Evolutionary conservation across 2,888 invertebrate genomes (phyloP).

Genomic region (Ligdia adustata): DNA sequence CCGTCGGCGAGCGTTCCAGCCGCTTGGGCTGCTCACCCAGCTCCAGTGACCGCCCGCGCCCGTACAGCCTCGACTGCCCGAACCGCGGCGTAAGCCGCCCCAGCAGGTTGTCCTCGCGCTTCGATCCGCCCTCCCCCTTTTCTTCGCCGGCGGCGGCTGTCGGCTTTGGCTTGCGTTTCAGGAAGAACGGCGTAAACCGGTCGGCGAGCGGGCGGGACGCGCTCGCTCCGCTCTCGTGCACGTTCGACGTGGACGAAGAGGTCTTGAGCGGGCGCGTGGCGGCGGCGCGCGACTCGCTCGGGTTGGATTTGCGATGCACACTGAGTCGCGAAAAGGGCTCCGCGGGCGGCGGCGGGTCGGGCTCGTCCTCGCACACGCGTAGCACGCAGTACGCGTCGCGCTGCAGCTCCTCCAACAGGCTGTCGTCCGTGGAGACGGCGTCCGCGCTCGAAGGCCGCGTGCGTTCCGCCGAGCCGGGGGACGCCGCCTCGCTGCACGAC

Average conservation of each 20-base stretch:
- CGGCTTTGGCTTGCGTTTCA: constrained; percentile 72
- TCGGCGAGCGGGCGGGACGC: constrained; percentile 69
- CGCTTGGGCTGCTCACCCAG: constrained; percentile 58
- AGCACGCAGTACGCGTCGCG: constrained; percentile 71
- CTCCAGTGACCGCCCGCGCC: constrained; percentile 74
- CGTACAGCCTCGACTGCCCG: constrained; percentile 71
- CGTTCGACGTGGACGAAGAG: constrained; percentile 76
- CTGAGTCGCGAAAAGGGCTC: constrained; percentile 71
- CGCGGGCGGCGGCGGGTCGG: constrained; percentile 36
- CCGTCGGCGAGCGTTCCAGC: constrained; percentile 73
- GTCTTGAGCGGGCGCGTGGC: constrained; percentile 63
- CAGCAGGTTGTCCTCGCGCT: constrained; percentile 72
- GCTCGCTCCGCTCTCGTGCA: constrained; percentile 65
- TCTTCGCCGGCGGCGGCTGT: constrained; percentile 58
- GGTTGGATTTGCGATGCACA: constrained; percentile 76
- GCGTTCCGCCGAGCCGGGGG: constrained; percentile 55
- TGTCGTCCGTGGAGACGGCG: constrained; percentile 68
- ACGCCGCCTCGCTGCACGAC: constrained; percentile 21
- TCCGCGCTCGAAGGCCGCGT: constrained; percentile 70
- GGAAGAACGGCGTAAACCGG: constrained; percentile 74
- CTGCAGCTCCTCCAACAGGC: constrained; percentile 72
- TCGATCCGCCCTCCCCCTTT: constrained; percentile 40
- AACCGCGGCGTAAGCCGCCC: constrained; percentile 75
- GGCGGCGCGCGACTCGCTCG: constrained; percentile 62
- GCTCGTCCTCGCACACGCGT: constrained; percentile 72